These are phyloP conservation scores for Dryococelus australis DNA, from an alignment of 2,888 invertebrate genomes.

Conservation along the genomic window DNA sequence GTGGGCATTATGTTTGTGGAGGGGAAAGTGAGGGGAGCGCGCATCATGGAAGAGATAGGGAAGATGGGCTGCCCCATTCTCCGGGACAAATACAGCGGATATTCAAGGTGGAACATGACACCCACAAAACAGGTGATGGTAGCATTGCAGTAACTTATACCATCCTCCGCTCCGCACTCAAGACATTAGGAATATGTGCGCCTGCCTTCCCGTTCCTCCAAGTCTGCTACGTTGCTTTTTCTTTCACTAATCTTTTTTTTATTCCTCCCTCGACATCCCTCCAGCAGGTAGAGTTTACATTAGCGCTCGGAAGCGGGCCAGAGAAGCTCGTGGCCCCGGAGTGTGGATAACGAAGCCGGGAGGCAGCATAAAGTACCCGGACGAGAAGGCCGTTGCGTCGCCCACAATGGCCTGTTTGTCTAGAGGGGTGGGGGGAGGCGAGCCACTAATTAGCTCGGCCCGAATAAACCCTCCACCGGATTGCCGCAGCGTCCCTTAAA, in stretches of 20 bases:
- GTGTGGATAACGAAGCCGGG: neutral
- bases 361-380: neutral
- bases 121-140: constrained; percentile 10
- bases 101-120: neutral
- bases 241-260: no score
- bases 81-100: neutral
- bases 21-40: neutral
- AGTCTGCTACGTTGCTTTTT: no score
- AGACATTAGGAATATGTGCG: neutral
- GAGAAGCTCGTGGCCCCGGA: neutral
- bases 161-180: neutral
- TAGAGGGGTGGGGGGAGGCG: neutral
- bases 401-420: neutral
- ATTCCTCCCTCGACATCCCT: no score
- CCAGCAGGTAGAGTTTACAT: no score
- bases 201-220: neutral
- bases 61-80: neutral
- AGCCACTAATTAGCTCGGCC: neutral
- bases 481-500: no score
- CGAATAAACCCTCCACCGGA: neutral
- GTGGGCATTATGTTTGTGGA: neutral
- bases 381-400: neutral
- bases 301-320: neutral
- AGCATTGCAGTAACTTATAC: neutral
- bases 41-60: neutral